Base-by-base conservation (phyloP, 92 coral and sea anemone genomes). In the Isaurus tuberculatus region DNA sequence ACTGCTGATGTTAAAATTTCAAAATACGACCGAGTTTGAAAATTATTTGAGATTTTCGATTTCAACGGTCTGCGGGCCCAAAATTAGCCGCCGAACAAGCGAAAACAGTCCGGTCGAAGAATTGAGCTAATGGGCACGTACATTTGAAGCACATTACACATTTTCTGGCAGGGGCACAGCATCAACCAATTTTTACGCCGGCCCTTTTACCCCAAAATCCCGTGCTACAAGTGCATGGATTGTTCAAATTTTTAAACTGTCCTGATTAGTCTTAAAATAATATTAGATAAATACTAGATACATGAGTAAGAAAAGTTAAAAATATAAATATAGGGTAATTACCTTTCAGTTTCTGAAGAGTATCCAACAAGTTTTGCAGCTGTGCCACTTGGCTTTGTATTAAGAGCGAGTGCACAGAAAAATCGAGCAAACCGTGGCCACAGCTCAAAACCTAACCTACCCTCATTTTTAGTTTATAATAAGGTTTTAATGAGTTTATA, bases 261-360 rank as follows among this genome's bases (percentile, higher is more conserved):
- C 42, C 71, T 20, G 40, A 65, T 65, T 65, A 65, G 71, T 65
- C 71, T 65, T 65, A 65, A 65, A 65, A 1, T 65, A 65, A 65
- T 65, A 65, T 33, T 30, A 65, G 71, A 65, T 65, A 65, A 65
- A 65, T 28, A 65, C 71, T 30, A 65, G 42, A 65, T 65, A 65
- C 71, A 65, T 30, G 71, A 65, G 43, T 65, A 65, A 65, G 25
- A 65, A 65, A 30, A 65, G 71, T 30, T 20, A 65, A 30, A 65
- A 65, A 30, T 65, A 65, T 65, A 65, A 65, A 65, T 65, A 65
- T 65, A 20, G 22, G 71, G 42, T 65, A 65, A 65, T 33, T 85
- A 85, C 88, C 84, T 78, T 64, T 64, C 70, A 85, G 69, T 63
- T 53, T 75, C 44, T 75, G 63, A 68, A 75, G 74, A 71, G 78